phyloP scores from a whole-genome alignment of 2,113 vertebrate genomes.

The Nothoprocta perdicaria region DNA sequence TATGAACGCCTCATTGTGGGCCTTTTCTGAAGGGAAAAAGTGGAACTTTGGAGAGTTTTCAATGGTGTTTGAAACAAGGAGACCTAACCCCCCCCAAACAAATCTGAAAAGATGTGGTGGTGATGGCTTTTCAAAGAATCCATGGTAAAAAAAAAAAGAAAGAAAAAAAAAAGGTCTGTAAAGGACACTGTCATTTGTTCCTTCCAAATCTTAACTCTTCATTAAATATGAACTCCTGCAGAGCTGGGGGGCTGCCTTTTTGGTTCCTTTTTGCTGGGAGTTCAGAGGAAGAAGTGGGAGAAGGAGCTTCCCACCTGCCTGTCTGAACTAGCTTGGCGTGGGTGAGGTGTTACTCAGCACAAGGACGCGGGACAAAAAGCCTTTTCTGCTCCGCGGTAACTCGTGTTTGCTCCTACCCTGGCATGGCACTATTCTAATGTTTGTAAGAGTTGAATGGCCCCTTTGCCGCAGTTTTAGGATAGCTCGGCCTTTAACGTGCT shows the following conservation, averaged over 20 bases:
- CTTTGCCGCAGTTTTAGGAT: background rate
- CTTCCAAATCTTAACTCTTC: background rate
- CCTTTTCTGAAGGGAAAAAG: background rate
- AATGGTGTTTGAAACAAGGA: background rate
- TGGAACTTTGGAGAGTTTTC: background rate
- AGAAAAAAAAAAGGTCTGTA: background rate
- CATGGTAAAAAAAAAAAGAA: background rate
- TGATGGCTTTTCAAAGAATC: background rate
- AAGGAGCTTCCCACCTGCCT: background rate
- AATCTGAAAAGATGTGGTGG: background rate
- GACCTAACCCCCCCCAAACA: too few species aligned
- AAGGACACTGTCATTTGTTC: background rate
- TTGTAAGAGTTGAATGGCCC: background rate
- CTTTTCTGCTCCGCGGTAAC: background rate
- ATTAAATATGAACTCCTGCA: background rate
- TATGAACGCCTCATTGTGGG: background rate
- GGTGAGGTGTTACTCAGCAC: conserved; percentile 54
- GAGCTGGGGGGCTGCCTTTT: background rate
- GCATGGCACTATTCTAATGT: background rate
- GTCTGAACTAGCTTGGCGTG: conserved; percentile 49
- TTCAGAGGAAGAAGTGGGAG: background rate
- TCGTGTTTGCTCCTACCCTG: background rate
- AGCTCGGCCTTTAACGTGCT: background rate
- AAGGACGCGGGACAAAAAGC: conserved; percentile 32
- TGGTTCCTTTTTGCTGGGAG: background rate